These are phyloP conservation scores for Malurus splendens DNA, from an alignment of 2,797 vertebrate species.

Conservation along the genomic window DNA sequence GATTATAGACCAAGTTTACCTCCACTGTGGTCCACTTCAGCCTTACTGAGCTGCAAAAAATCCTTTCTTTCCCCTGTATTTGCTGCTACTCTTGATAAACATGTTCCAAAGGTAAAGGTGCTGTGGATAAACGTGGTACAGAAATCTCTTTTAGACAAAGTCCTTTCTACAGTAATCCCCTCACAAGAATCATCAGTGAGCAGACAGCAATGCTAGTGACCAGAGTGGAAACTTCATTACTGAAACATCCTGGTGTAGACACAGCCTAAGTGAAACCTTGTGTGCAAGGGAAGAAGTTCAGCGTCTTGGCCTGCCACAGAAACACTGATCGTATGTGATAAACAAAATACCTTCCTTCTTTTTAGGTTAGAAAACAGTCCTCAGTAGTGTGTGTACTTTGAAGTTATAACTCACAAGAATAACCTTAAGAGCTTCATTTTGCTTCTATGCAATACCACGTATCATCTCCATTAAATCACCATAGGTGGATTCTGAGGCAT, in stretches of 20 bases:
- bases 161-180: neutral
- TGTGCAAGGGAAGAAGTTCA: neutral
- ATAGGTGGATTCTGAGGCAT: neutral
- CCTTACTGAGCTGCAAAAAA: neutral
- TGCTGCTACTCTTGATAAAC: neutral
- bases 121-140: neutral
- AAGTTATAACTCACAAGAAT: neutral
- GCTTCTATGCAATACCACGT: neutral
- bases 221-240: neutral
- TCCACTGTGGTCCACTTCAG: neutral
- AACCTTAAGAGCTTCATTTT: neutral
- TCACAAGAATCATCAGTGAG: neutral
- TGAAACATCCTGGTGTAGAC: neutral
- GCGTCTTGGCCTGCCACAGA: neutral
- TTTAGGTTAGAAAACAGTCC: neutral
- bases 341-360: neutral
- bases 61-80: neutral
- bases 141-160: neutral
- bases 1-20: neutral
- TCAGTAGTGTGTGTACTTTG: neutral
- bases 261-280: neutral
- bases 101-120: neutral
- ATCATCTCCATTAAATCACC: neutral
- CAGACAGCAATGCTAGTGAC: neutral
- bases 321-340: neutral